Evolutionary conservation across 2,888 invertebrate species (phyloP).

Genomic region (Rotaria socialis): DNA sequence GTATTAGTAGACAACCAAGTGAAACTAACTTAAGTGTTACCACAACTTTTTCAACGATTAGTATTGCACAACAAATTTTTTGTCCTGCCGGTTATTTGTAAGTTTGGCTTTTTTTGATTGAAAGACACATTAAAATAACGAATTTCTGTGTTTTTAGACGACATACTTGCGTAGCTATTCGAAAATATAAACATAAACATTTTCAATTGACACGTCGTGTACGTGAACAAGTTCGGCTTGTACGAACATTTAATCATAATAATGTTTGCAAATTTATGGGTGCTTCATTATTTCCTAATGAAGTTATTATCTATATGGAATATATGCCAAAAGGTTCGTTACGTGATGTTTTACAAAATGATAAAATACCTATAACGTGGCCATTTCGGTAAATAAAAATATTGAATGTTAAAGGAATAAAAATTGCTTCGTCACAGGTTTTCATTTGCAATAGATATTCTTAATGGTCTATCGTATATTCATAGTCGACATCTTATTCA

Average conservation of each 20-base stretch:
- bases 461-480: slow-evolving; percentile 51
- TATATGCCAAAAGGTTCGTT: slow-evolving; percentile 56
- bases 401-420: too few species aligned
- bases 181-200: slow-evolving; percentile 25
- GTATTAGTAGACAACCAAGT: background rate
- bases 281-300: slow-evolving; percentile 52
- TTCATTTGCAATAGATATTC: slow-evolving; percentile 53
- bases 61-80: background rate
- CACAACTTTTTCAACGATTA: background rate
- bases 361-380: slow-evolving; percentile 54
- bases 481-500: slow-evolving; percentile 51
- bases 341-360: slow-evolving; percentile 53
- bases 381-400: slow-evolving; percentile 51
- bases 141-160: background rate
- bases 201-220: slow-evolving; percentile 18
- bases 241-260: slow-evolving; percentile 51
- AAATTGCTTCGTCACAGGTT: slow-evolving; percentile 49
- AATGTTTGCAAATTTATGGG: slow-evolving; percentile 54
- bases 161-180: background rate
- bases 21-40: background rate
- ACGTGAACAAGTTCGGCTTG: slow-evolving; percentile 21
- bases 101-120: background rate
- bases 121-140: too few species aligned
- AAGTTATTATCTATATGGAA: slow-evolving; percentile 52
- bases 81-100: background rate